Evolutionary conservation across 64 coral and sea anemone species (phyloP), one percentile per base, ranked within the genome.

Genomic region (Montipora cactus): DNA sequence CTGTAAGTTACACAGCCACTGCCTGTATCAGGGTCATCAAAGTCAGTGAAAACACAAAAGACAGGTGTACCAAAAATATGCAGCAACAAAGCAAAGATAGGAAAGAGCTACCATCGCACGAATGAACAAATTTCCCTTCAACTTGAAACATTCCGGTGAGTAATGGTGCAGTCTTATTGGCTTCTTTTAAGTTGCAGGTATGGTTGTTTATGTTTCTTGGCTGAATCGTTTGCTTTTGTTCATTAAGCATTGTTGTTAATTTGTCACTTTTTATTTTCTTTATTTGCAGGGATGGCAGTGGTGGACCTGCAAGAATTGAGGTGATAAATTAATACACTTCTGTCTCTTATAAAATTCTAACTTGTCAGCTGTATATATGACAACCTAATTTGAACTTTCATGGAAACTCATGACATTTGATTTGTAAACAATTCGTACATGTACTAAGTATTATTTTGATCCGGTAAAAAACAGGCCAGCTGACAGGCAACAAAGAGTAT

Each of bases 51-150:
- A 59, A 85, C 37, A 12, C 51, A 69, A 2, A 55, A 67, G 15
- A 71, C 81, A 81, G 4, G 59, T 7, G 67, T 28, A 85, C 5
- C 19, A 50, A 46, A 83, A 75, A 59, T 46, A 75, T 68, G 44
- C 67, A 85, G 64, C 45, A 85, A 68, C 18, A 85, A 55, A 78
- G 50, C 53, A 47, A 83, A 45, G 55, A 19, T 37, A 21, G 57
- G 74, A 19, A 94, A 81, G 57, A 90, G 23, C 81, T 77, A 78
- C 57, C 93, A 94, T 79, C 70, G 93, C 15, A 94, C 93, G 55
- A 79, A 94, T 88, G 93, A 94, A 51, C 93, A 90, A 90, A 94
- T 94, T 21, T 94, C 93, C 11, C 50, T 94, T 25, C 93, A 94
- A 53, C 80, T 94, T 47, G 93, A 94, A 88, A 69, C 83, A 57